phyloP scores from a whole-genome alignment of 2,113 vertebrate genomes.

The Gnathonemus echidnorhynchus region DNA sequence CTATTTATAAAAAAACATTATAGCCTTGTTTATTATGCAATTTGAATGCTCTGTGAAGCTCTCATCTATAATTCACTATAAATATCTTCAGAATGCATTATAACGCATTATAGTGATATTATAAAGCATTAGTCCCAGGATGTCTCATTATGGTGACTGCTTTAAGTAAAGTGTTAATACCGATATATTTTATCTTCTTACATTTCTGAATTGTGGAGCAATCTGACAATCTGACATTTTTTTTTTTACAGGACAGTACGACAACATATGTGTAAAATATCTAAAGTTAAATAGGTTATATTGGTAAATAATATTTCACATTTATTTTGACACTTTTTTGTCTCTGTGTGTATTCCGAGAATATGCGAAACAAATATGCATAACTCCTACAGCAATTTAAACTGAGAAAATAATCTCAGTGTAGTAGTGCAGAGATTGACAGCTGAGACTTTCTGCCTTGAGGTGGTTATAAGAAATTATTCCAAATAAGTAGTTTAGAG shows the following conservation, averaged over 20 bases:
- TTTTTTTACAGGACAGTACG: neutral
- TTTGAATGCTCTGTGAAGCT: too few species aligned
- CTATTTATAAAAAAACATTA: too few species aligned
- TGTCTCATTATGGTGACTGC: too few species aligned
- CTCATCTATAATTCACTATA: too few species aligned
- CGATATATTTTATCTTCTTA: neutral
- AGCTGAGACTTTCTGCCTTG: neutral
- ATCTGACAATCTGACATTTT: too few species aligned
- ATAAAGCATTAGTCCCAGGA: too few species aligned
- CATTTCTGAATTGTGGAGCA: neutral
- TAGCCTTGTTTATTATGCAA: too few species aligned
- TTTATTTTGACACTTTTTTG: neutral
- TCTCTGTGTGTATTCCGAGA: neutral
- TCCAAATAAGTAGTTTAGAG: neutral
- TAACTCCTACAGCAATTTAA: constrained; percentile 1
- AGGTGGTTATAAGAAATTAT: neutral
- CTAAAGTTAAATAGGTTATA: neutral
- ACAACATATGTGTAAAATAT: neutral
- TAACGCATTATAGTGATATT: too few species aligned
- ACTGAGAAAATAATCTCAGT: neutral
- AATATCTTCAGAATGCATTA: too few species aligned
- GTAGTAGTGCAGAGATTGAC: neutral
- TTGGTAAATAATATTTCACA: neutral
- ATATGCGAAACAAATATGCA: neutral
- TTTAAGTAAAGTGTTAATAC: too few species aligned